These are phyloP conservation scores for Apeira syringaria DNA, from an alignment of 2,888 invertebrate species.

Conservation along the genomic window DNA sequence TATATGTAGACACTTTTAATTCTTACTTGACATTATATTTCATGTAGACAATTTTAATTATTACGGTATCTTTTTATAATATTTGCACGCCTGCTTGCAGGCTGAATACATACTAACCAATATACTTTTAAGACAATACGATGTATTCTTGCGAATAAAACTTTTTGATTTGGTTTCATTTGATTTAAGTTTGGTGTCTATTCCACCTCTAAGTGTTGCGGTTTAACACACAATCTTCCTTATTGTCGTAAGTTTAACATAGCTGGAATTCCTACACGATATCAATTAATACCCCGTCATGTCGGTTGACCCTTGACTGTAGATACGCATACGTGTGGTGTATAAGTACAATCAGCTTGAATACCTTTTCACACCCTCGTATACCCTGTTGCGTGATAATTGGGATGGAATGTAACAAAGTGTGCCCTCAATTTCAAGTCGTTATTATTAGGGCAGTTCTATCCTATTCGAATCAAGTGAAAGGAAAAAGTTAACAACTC, in stretches of 20 bases:
- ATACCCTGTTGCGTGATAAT: constrained; percentile 17
- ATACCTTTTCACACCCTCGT: constrained; percentile 7
- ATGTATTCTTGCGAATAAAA: too few species aligned
- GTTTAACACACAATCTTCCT: too few species aligned
- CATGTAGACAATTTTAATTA: too few species aligned
- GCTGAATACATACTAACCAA: too few species aligned
- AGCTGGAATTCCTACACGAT: constrained; percentile 23
- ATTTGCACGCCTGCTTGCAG: too few species aligned
- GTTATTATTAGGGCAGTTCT: constrained; percentile 1
- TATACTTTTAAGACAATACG: too few species aligned
- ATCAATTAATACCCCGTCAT: constrained; percentile 24
- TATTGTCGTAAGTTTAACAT: background rate
- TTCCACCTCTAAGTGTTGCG: too few species aligned
- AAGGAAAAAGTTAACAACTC: background rate
- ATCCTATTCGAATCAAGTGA: background rate
- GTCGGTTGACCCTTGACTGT: constrained; percentile 6
- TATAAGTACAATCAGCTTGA: constrained; percentile 3
- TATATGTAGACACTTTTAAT: too few species aligned
- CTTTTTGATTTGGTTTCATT: too few species aligned
- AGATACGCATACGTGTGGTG: background rate
- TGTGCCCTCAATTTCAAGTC: constrained; percentile 8
- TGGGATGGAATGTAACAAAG: constrained; percentile 14
- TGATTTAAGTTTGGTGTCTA: too few species aligned
- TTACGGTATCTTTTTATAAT: too few species aligned
- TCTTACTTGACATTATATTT: too few species aligned